These are phyloP conservation scores for Colinus virginianus DNA, from an alignment of 2,113 vertebrate genomes.

Conservation along the genomic window DNA sequence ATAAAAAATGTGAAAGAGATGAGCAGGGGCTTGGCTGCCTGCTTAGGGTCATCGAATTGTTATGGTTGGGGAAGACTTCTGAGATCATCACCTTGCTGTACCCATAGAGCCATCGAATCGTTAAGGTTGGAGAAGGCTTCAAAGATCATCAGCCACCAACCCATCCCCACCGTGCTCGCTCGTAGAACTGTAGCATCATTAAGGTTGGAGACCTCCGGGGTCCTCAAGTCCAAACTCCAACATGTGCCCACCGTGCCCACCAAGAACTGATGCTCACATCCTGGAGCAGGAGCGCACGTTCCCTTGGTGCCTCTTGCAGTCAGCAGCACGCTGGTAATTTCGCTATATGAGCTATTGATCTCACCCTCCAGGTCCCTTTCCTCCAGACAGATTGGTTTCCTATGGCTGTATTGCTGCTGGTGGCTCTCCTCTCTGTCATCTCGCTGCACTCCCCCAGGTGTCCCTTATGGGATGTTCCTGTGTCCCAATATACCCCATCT, in stretches of 20 bases:
- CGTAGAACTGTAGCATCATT: no score
- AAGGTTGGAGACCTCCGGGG: no score
- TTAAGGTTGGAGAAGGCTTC: no score
- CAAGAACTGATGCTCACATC: background rate
- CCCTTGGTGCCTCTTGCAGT: background rate
- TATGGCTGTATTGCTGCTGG: background rate
- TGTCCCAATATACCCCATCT: background rate
- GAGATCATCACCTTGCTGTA: no score
- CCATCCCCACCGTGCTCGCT: no score
- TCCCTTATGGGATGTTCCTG: background rate
- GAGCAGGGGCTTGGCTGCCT: no score
- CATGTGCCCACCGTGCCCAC: background rate
- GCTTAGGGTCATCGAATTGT: background rate
- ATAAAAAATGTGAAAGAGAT: background rate
- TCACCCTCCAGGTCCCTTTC: background rate
- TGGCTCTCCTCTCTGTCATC: background rate
- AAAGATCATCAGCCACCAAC: no score
- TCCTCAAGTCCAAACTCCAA: no score
- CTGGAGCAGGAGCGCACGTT: no score
- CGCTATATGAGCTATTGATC: constrained; percentile 10
- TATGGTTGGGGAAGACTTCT: no score
- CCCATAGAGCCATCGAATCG: no score
- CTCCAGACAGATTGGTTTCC: background rate
- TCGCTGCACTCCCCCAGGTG: background rate
- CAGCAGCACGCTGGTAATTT: background rate